Evolutionary conservation across 1,140 invertebrate genomes (phyloP).

Genomic region (Zaprionus kolodkinae): DNA sequence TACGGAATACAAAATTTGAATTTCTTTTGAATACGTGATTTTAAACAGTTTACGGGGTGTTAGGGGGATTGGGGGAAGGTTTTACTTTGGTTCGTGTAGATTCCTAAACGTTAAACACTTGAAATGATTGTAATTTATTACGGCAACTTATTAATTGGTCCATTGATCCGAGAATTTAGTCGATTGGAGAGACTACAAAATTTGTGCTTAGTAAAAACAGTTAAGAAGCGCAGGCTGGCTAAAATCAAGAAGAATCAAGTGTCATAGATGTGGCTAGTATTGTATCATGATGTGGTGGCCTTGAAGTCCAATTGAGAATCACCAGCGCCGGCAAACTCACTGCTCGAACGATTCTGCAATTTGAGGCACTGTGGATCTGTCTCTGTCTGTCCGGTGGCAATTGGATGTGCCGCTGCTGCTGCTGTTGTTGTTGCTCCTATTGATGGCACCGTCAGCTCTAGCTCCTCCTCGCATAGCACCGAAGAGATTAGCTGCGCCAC

Average conservation of each 20-base stretch:
- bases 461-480: slow-evolving; percentile 58
- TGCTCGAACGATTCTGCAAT: slow-evolving; percentile 10
- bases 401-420: too few relatives aligned
- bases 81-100: slow-evolving; percentile 7
- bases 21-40: neutral
- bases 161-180: slow-evolving; percentile 2
- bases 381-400: too few relatives aligned
- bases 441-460: neutral
- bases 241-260: slow-evolving; percentile 28
- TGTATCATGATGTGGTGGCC: slow-evolving; percentile 13
- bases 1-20: neutral
- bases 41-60: neutral
- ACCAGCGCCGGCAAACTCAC: slow-evolving; percentile 55
- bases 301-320: slow-evolving; percentile 53
- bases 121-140: slow-evolving; percentile 30
- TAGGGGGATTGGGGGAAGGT: too few relatives aligned
- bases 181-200: slow-evolving; percentile 20
- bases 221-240: slow-evolving; percentile 7
- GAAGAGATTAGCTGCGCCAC: slow-evolving; percentile 63
- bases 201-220: slow-evolving; percentile 26
- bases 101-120: slow-evolving; percentile 10
- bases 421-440: neutral
- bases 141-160: neutral
- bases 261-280: neutral
- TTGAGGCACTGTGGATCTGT: slow-evolving; percentile 14